phyloP scores from a whole-genome alignment of 1,140 invertebrate species.

The Hylaeus volcanicus region DNA sequence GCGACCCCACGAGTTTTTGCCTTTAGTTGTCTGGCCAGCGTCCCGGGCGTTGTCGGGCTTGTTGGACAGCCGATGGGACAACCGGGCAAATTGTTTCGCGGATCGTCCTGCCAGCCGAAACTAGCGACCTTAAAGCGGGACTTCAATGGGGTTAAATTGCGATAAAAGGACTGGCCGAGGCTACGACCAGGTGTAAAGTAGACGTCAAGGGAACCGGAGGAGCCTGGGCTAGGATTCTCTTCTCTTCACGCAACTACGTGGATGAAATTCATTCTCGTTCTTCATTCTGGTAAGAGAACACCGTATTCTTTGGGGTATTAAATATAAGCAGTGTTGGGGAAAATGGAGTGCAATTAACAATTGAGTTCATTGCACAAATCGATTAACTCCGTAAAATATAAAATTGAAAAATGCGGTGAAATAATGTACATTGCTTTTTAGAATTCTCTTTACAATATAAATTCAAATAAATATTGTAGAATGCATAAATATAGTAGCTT shows the following conservation, averaged over 20 bases:
- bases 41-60: slow-evolving; percentile 1
- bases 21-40: slow-evolving; percentile 11
- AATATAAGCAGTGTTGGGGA: too few relatives aligned
- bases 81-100: slow-evolving; percentile 51
- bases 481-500: too few relatives aligned
- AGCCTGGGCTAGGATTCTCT: neutral
- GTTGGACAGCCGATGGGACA: slow-evolving; percentile 16
- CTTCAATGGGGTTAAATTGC: slow-evolving; percentile 59
- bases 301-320: too few relatives aligned
- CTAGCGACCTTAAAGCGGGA: neutral
- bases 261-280: neutral
- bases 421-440: too few relatives aligned
- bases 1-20: slow-evolving; percentile 48
- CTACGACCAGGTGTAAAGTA: slow-evolving; percentile 50
- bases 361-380: too few relatives aligned
- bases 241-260: neutral
- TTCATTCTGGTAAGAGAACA: too few relatives aligned
- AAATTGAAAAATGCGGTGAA: too few relatives aligned
- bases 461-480: too few relatives aligned
- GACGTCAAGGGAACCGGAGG: slow-evolving; percentile 31
- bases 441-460: too few relatives aligned
- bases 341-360: too few relatives aligned
- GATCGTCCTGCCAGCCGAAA: slow-evolving; percentile 3
- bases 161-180: slow-evolving; percentile 2
- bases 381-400: too few relatives aligned